These are phyloP conservation scores for Eretmocerus hayati DNA, from an alignment of 2,888 invertebrate species.

Conservation along the genomic window DNA sequence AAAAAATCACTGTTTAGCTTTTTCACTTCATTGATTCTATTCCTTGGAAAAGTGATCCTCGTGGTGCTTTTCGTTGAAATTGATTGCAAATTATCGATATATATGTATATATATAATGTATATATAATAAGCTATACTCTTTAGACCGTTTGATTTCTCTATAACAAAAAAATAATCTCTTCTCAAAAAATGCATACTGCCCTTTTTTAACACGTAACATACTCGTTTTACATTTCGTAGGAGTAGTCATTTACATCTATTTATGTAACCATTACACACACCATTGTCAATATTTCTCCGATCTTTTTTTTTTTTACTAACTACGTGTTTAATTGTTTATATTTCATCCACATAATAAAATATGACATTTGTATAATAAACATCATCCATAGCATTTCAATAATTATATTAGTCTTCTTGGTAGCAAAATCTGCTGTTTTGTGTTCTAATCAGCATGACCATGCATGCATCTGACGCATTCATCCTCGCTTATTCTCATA, in stretches of 20 bases:
- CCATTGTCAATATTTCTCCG: conserved; percentile 28
- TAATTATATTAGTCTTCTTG: conserved; percentile 42
- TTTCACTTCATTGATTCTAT: conserved; percentile 9
- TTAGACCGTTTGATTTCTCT: conserved; percentile 24
- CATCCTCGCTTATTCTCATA: conserved; percentile 23
- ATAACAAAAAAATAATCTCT: conserved; percentile 26
- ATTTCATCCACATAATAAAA: conserved; percentile 43
- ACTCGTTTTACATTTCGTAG: conserved; percentile 22
- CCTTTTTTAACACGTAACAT: conserved; percentile 23
- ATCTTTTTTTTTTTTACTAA: conserved; percentile 27
- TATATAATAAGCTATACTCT: conserved; percentile 21
- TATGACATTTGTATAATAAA: conserved; percentile 42
- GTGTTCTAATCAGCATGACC: conserved; percentile 30
- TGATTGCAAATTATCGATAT: conserved; percentile 23
- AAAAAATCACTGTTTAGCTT: conserved; percentile 20
- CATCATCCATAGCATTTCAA: conserved; percentile 39
- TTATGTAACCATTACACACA: conserved; percentile 30
- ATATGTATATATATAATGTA: conserved; percentile 6
- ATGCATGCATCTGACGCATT: conserved; percentile 31
- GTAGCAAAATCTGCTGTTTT: conserved; percentile 37
- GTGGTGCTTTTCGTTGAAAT: conserved; percentile 24
- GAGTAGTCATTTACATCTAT: conserved; percentile 28
- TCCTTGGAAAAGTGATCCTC: conserved; percentile 18
- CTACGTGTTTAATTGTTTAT: conserved; percentile 37
- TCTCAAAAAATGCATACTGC: conserved; percentile 23